phyloP scores from a whole-genome alignment of 1,140 invertebrate species.

The Achroia grisella region DNA sequence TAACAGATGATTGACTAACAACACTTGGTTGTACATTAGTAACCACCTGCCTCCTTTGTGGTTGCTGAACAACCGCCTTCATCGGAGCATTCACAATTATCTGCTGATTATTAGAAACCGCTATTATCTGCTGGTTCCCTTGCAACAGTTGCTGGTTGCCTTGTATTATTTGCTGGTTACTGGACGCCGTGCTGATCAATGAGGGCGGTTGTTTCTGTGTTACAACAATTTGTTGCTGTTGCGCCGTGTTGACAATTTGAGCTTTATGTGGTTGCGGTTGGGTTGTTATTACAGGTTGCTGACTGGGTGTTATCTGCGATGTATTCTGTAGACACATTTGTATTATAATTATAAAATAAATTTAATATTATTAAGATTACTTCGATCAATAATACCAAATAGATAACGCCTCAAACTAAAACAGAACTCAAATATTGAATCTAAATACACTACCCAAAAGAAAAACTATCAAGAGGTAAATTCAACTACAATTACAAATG shows the following conservation, averaged over 20 bases:
- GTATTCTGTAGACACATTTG: constrained; percentile 36
- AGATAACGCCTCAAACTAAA: too few relatives aligned
- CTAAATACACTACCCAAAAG: too few relatives aligned
- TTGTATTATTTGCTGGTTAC: constrained; percentile 49
- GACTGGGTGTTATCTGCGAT: constrained; percentile 61
- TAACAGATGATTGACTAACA: constrained; percentile 14
- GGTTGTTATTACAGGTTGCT: constrained; percentile 67
- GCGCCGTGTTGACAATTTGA: constrained; percentile 51
- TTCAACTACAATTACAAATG: too few relatives aligned
- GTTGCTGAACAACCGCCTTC: constrained; percentile 45
- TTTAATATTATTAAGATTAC: too few relatives aligned
- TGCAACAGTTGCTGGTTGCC: constrained; percentile 54
- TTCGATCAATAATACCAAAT: too few relatives aligned
- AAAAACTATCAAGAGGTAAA: too few relatives aligned
- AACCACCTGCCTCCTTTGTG: constrained; percentile 38
- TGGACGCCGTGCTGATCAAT: constrained; percentile 43
- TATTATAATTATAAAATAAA: neutral
- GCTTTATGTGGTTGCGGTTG: constrained; percentile 68
- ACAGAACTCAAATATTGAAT: too few relatives aligned
- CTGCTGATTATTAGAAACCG: constrained; percentile 57
- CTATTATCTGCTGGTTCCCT: constrained; percentile 57
- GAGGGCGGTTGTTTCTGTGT: constrained; percentile 57
- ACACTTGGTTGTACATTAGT: constrained; percentile 14
- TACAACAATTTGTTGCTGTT: constrained; percentile 55
- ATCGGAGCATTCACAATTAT: constrained; percentile 55